Evolutionary conservation across 2,113 vertebrate species (phyloP), one percentile per base, ranked within the genome.

Genomic region (Sebastes schlegelii): DNA sequence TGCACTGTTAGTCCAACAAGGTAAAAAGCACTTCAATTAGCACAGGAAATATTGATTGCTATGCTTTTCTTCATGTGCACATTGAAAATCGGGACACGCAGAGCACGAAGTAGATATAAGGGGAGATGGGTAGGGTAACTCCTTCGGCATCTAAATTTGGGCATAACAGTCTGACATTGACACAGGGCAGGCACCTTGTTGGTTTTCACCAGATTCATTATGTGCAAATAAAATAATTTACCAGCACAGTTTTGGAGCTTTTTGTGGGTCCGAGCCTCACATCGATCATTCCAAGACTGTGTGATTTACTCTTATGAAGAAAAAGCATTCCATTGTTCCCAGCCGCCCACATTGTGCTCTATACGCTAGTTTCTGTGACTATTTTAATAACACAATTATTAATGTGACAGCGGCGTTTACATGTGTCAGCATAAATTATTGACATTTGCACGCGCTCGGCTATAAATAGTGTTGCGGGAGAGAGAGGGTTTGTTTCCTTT

Each of bases 11-110:
- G 43, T 86, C 92, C 92, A 90, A 79, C 81, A 84, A 95, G 91
- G 95, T 93, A 95, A 95, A 94, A 94, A 93, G 86, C 87, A 92
- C 93, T 95, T 96, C 92, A 95, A 95, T 96, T 95, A 95, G 90
- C 85, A 70, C 91, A 91, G 95, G 91, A 95, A 74, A 86, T 93
- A 96, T 95, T 94, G 96, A 96, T 96, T 95, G 93, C 93, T 45
- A 80, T 94, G 90, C 90, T 96, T 94, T 94, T 85, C 83, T 83
- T 94, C 82, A 94, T 88, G 93, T 93, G 86, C 52, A 79, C 85
- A 87, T 95, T 93, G 92, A 91, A 88, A 95, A 93, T 77, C 82
- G 26, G 89, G 76, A 87, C 91, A 94, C 76, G 90, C 94, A 92
- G 92, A 75, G 88, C 62, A 76, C 66, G 42, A 78, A 91, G 86